phyloP scores from a whole-genome alignment of 1,140 invertebrate genomes.

The Papilio glaucus region DNA sequence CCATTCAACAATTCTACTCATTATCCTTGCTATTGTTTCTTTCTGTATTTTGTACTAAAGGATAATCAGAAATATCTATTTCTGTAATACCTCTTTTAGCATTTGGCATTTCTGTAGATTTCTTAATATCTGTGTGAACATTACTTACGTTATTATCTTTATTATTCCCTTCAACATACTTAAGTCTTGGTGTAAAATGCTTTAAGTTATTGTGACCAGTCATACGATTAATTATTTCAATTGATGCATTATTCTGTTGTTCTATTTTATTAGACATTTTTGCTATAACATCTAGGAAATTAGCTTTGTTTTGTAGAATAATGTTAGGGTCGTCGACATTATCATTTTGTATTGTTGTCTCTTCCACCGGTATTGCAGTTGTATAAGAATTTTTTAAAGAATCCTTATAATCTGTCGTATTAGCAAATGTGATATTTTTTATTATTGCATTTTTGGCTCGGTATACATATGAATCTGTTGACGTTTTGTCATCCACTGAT shows the following conservation, averaged over 20 bases:
- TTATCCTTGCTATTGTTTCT: background rate
- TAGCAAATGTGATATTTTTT: background rate
- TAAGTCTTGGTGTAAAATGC: slow-evolving; percentile 9
- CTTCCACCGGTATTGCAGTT: slow-evolving; percentile 37
- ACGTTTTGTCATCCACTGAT: slow-evolving; percentile 18
- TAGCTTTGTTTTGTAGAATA: slow-evolving; percentile 36
- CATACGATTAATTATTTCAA: slow-evolving; percentile 51
- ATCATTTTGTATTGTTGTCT: slow-evolving; percentile 46
- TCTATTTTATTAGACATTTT: slow-evolving; percentile 59
- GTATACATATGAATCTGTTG: slow-evolving; percentile 6
- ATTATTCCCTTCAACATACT: slow-evolving; percentile 2
- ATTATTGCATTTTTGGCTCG: slow-evolving; percentile 24
- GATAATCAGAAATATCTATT: background rate
- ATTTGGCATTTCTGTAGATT: slow-evolving; percentile 6
- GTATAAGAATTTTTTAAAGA: slow-evolving; percentile 4
- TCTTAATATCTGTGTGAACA: background rate
- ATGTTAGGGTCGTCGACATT: slow-evolving; percentile 39
- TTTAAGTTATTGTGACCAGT: slow-evolving; percentile 32
- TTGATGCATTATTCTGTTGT: slow-evolving; percentile 56
- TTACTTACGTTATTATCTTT: slow-evolving; percentile 13
- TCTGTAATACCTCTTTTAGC: slow-evolving; percentile 21
- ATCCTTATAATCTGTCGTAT: background rate
- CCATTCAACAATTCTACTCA: background rate
- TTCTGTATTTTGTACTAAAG: background rate
- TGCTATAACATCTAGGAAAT: slow-evolving; percentile 51